Evolutionary conservation across 2,113 vertebrate species (phyloP).

Genomic region (Rhipidura dahli): DNA sequence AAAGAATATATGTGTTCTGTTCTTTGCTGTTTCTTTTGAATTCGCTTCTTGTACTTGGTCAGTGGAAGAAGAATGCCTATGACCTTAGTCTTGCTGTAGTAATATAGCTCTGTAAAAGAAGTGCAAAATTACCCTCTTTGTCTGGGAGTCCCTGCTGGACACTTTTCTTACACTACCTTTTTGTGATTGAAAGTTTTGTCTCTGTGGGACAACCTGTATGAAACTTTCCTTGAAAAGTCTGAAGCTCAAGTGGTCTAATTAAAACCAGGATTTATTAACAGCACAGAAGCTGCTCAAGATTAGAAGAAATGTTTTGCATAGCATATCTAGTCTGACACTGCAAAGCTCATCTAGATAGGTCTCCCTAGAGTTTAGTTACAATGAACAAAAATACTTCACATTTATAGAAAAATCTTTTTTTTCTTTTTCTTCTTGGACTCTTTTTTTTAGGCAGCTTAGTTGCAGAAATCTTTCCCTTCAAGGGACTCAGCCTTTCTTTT

Average conservation of each 20-base stretch:
- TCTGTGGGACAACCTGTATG: not conserved
- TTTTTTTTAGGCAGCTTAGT: not conserved
- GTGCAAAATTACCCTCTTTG: not conserved
- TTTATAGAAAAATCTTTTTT: not conserved
- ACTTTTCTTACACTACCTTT: not conserved
- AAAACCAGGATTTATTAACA: conserved; percentile 40
- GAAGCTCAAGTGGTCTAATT: conserved; percentile 57
- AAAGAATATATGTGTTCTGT: not conserved
- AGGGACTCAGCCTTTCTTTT: not conserved
- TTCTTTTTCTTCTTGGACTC: not conserved
- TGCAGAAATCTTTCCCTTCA: not conserved
- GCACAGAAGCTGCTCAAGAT: not conserved
- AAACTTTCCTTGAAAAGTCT: not conserved
- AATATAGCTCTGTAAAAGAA: not conserved
- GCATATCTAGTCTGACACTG: not conserved
- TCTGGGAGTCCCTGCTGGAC: not conserved
- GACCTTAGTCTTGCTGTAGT: not conserved
- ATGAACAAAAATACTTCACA: not conserved
- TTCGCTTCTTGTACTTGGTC: not conserved
- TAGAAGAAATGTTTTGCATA: conserved; percentile 18
- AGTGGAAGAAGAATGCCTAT: not conserved
- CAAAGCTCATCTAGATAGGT: not conserved
- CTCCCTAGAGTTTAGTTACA: conserved; percentile 19
- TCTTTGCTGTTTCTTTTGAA: not conserved
- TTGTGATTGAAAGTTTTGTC: not conserved